Percentiles rank a stretch among this genome's conserved stretches.
phyloP scores from a whole-genome alignment of 2,113 vertebrate genomes.

The Spea multiplicata region DNA sequence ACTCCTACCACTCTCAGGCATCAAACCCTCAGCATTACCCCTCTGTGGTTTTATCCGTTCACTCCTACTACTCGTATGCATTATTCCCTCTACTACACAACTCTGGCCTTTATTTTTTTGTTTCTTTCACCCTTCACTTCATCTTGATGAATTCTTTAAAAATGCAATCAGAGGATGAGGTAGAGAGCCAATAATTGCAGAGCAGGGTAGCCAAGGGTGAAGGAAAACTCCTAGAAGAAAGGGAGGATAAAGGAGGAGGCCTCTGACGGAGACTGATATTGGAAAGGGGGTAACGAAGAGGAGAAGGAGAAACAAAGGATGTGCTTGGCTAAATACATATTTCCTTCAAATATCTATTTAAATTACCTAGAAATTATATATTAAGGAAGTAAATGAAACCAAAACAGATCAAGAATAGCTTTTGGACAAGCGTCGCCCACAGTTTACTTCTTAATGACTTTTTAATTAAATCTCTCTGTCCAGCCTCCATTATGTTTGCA shows the following conservation, averaged over 20 bases:
- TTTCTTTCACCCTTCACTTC: not conserved
- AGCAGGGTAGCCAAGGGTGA: not conserved
- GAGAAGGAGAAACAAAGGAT: not conserved
- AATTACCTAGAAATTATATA: too few relatives aligned
- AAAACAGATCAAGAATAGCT: not conserved
- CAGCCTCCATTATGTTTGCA: too few relatives aligned
- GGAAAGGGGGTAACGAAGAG: not conserved
- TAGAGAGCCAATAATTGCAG: not conserved
- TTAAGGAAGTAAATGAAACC: too few relatives aligned
- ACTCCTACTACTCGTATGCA: too few relatives aligned
- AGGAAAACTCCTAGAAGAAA: not conserved
- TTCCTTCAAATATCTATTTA: not conserved
- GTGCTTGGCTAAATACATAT: not conserved
- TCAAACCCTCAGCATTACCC: too few relatives aligned
- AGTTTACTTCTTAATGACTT: too few relatives aligned
- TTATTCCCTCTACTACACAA: too few relatives aligned
- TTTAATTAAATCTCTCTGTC: too few relatives aligned
- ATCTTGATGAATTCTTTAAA: not conserved
- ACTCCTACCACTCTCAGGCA: too few relatives aligned
- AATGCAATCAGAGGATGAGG: not conserved
- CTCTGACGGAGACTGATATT: not conserved
- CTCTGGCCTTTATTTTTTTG: too few relatives aligned
- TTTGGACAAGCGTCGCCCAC: too few relatives aligned
- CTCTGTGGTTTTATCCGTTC: too few relatives aligned
- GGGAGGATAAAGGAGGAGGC: not conserved